Percentiles rank a stretch among this genome's conserved stretches.
Conservation (phyloP, 2,888 invertebrate species). For the Campoplex nolae region DNA sequence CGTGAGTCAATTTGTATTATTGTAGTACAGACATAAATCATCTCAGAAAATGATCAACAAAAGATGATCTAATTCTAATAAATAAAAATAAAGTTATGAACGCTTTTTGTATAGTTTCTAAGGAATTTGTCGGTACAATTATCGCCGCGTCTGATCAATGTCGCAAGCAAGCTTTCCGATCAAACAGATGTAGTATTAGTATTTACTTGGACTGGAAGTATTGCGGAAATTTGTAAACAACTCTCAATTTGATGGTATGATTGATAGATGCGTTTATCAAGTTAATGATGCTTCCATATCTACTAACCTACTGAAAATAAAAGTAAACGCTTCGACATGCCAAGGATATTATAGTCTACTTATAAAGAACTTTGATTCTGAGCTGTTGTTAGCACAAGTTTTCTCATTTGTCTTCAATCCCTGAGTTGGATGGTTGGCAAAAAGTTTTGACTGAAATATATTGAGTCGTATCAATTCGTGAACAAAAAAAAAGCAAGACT, state of each 20-base stretch:
- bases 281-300: conserved; percentile 39
- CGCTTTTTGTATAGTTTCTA: not conserved
- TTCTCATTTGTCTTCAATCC: conserved; percentile 81
- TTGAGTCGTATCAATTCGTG: conserved; percentile 81
- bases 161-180: not conserved
- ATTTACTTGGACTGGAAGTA: not conserved
- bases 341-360: conserved; percentile 39
- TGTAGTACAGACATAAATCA: not conserved
- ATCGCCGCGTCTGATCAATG: not conserved
- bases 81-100: not conserved
- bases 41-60: not conserved
- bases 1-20: not conserved
- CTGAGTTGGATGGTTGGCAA: conserved; percentile 70
- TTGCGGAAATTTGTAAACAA: not conserved
- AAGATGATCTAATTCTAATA: not conserved
- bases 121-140: not conserved
- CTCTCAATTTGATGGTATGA: not conserved
- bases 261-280: conserved; percentile 16
- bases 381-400: conserved; percentile 77
- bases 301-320: conserved; percentile 1
- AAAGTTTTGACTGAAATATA: conserved; percentile 81
- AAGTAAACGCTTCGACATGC: conserved; percentile 41
- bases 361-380: conserved; percentile 43
- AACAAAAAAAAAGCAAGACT: conserved; percentile 63
- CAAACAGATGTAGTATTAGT: not conserved